Conservation (phyloP, 2,888 invertebrate species). For the Eupithecia subfuscata region DNA sequence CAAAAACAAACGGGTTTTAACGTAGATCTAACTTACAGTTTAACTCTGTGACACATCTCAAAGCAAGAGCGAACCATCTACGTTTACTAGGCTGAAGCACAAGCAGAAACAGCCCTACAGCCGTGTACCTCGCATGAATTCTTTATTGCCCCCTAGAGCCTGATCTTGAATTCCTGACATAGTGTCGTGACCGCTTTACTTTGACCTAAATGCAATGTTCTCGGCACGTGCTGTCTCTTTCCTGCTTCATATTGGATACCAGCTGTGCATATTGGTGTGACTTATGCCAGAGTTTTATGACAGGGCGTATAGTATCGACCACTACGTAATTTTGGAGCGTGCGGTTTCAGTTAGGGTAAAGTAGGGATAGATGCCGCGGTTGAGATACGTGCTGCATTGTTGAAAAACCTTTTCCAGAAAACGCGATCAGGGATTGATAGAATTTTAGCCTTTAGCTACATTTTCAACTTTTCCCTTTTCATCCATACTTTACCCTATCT, state of each 20-base stretch:
- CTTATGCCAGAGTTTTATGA: conserved; percentile 12
- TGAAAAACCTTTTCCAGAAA: background rate
- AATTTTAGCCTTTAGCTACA: background rate
- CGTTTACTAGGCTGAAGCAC: conserved; percentile 20
- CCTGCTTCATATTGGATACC: conserved; percentile 19
- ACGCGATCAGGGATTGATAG: background rate
- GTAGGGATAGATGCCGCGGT: background rate
- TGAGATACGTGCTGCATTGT: background rate
- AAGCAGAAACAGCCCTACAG: conserved; percentile 17
- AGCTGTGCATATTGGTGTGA: conserved; percentile 20
- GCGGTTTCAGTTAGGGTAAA: background rate
- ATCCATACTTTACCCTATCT: background rate
- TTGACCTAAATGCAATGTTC: conserved; percentile 35
- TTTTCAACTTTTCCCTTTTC: background rate
- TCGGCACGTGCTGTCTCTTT: conserved; percentile 21
- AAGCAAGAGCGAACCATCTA: background rate
- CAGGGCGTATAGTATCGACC: conserved; percentile 11
- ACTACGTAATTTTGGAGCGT: background rate
- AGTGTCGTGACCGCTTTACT: conserved; percentile 38
- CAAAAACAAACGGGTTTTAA: background rate
- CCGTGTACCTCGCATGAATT: conserved; percentile 29
- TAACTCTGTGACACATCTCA: background rate
- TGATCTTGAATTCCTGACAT: conserved; percentile 40
- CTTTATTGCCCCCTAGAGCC: conserved; percentile 35
- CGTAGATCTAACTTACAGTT: background rate